Evolutionary conservation across 2,888 invertebrate species (phyloP).

Genomic region (Strigamia maritima): DNA sequence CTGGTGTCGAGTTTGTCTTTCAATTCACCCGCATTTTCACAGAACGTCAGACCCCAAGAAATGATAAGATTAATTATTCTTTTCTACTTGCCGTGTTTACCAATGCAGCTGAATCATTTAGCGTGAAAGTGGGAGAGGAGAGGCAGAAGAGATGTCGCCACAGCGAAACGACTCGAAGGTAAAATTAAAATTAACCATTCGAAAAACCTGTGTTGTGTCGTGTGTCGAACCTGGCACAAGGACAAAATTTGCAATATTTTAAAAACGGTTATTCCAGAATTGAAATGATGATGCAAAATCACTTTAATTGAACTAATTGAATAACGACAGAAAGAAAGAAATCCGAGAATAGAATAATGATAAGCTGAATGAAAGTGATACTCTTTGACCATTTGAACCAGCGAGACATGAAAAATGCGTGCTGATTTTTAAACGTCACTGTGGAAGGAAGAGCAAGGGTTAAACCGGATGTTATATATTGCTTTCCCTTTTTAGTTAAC

Average conservation of each 20-base stretch:
- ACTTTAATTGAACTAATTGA: background rate
- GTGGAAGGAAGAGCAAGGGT: too few relatives aligned
- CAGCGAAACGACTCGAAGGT: conserved; percentile 4
- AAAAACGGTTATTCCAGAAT: too few relatives aligned
- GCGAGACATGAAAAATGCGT: background rate
- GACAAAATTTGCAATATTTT: too few relatives aligned
- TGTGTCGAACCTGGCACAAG: too few relatives aligned
- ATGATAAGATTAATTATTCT: background rate
- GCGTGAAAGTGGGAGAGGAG: background rate
- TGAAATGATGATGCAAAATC: too few relatives aligned
- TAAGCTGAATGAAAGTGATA: conserved; percentile 4
- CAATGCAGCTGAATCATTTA: background rate
- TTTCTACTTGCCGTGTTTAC: background rate
- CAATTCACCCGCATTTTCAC: background rate
- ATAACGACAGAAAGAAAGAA: background rate
- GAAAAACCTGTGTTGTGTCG: background rate
- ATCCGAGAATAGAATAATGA: background rate
- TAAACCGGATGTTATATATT: background rate
- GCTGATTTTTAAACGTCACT: background rate
- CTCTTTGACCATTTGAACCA: background rate
- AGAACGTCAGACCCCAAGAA: background rate
- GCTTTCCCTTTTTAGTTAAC: background rate
- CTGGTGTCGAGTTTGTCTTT: background rate
- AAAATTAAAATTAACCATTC: background rate
- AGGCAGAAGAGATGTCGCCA: conserved; percentile 4